Evolutionary conservation across 2,888 invertebrate species (phyloP).

Genomic region (Macrosiphum euphorbiae): DNA sequence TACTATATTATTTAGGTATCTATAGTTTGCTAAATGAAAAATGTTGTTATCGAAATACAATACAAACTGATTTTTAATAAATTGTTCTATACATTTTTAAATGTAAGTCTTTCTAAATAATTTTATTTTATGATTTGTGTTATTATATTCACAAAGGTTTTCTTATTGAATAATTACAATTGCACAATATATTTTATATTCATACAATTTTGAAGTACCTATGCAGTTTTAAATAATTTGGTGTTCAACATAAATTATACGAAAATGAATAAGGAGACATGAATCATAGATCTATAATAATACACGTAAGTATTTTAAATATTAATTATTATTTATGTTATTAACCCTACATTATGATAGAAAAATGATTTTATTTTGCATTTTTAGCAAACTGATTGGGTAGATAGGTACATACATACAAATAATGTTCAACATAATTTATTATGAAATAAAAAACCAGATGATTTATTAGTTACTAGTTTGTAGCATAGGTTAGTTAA

Average conservation of each 20-base stretch:
- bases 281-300: background rate
- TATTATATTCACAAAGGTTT: background rate
- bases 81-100: background rate
- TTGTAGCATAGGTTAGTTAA: too few relatives aligned
- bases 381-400: background rate
- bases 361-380: background rate
- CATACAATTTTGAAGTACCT: background rate
- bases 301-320: background rate
- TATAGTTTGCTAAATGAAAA: background rate
- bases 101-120: background rate
- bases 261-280: background rate
- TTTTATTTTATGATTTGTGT: background rate
- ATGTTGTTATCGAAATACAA: background rate
- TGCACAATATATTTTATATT: background rate
- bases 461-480: too few relatives aligned
- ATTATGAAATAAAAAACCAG: too few relatives aligned
- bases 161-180: background rate
- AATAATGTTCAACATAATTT: too few relatives aligned
- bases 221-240: background rate
- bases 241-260: background rate
- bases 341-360: background rate
- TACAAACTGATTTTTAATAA: background rate
- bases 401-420: too few relatives aligned
- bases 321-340: background rate
- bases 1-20: too few relatives aligned